Evolutionary conservation across 1,140 invertebrate species (phyloP), one percentile per base, ranked within the genome.

Genomic region (Dendrolimus punctatus): DNA sequence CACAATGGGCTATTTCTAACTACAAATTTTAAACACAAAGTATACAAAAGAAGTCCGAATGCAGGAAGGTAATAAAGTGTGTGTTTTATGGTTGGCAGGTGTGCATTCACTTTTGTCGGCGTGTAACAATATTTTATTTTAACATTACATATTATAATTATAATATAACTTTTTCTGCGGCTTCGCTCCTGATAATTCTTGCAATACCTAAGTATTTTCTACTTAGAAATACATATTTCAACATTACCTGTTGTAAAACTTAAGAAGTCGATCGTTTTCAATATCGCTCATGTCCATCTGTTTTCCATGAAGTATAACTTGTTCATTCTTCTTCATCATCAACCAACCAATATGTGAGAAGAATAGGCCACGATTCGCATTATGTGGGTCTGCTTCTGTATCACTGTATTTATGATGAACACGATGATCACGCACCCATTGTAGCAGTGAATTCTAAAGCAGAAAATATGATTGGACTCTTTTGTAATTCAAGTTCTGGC

Each of bases 341-440:
- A 96, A 79, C 95, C 95, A 96, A 4, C 95, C 95, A 49, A 96
- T 90, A 66, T 96, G 95, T 2, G 94, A 90, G 77, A 95, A 96
- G 83, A 96, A 96, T 65, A 96, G 92, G 4, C 95, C 95, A 5
- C 94, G 88, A 46, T 90, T 91, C 0, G 93, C 91, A 67, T 95
- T 93, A 69, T 95, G 94, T 0, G 94, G 95, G 70, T 96, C 94
- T 0, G 94, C 94, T 46, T 93, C 88, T 0, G 94, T 95, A 66
- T 96, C 95, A 0, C 92, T 92, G 80, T 90, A 95, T 73, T 93
- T 95, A 76, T 96, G 95, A 73, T 96, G 95, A 4, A 93, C 90
- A 50, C 95, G 84, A 68, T 96, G 95, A 67, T 95, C 93, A 2
- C 89, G 78, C 4, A 90, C 88, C 90, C 90, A 91, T 70, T 88